A percentile compares a stretch with the other conserved stretches of the same genome.
These are phyloP conservation scores for Dendrophyllia cribrosa DNA, from an alignment of 64 coral and sea anemone species.

Conservation along the genomic window DNA sequence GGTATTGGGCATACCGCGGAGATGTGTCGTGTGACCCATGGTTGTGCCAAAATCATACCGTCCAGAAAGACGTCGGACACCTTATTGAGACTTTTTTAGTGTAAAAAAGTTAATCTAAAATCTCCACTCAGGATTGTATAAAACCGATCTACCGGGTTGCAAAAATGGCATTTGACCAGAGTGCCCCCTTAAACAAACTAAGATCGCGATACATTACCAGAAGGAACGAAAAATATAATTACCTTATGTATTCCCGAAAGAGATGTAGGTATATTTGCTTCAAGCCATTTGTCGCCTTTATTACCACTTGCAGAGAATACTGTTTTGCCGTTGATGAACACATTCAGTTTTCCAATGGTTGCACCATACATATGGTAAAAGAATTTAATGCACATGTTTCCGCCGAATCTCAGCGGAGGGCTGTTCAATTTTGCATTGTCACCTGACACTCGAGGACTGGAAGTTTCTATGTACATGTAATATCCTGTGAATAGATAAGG, in stretches of 20 bases:
- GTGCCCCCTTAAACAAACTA: too few relatives aligned
- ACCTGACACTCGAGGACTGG: neutral
- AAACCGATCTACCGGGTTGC: too few relatives aligned
- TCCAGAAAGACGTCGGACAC: too few relatives aligned
- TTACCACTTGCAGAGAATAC: neutral
- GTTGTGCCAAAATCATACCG: too few relatives aligned
- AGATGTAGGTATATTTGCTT: neutral
- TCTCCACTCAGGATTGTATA: too few relatives aligned
- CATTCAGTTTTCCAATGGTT: neutral
- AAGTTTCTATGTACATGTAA: constrained; percentile 37
- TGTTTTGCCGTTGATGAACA: neutral
- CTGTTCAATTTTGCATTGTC: constrained; percentile 7
- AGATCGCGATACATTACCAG: neutral
- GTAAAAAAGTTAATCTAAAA: too few relatives aligned
- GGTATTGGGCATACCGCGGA: too few relatives aligned
- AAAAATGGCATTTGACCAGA: too few relatives aligned
- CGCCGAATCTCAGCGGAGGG: neutral
- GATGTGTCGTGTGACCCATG: too few relatives aligned
- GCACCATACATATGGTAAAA: constrained; percentile 53
- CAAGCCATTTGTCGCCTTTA: neutral
- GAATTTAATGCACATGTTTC: constrained; percentile 16
- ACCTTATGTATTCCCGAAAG: neutral
- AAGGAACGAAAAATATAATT: neutral
- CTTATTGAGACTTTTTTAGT: too few relatives aligned
- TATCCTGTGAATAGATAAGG: neutral